Base-by-base conservation (phyloP, 2,797 vertebrate genomes). In the Premnoplex brunnescens region DNA sequence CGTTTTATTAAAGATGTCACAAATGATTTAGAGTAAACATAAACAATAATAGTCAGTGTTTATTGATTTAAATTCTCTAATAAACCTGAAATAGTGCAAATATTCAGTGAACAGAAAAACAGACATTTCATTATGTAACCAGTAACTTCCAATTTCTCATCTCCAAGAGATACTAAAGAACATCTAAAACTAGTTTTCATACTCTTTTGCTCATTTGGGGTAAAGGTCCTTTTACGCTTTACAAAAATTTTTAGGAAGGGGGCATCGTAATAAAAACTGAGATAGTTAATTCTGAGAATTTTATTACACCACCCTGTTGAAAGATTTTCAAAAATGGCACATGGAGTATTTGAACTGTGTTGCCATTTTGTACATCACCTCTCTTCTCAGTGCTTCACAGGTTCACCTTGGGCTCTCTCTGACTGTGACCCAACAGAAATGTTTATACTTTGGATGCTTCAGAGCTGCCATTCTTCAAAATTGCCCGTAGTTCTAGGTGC, bases 401-500 rank as follows among this genome's bases (percentile, higher is more conserved):
- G 39, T 75, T 73, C 39, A 37, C 46, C 54, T 48, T 51, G 59
- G n/a, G 20, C 21, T 83, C 23, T 30, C 32, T 85, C 36, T 60
- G 28, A 28, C 64, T 74, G 43, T 75, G 79, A 32, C 44, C 75
- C 71, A 41, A 55, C 69, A 85, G 30, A 82, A 85, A 77, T 58
- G 20, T 86, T 94, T 92, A 62, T 63, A 21, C 9, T 88, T 84
- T 22, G 85, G 44, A 27, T 92, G 36, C 24, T 91, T 93, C 62
- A 71, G 58, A 92, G 66, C 28, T 83, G 60, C 49, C 28, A n/a
- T 78, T 93, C 69, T 91, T 66, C 80, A 88, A 78, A 92, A 91
- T 59, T 85, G 52, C 69, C 62, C 63, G 37, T 78, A 93, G 79
- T 44, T 94, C 39, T 68, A 8, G 95, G 94, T 91, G 54, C 54